Evolutionary conservation across 1,140 invertebrate species (phyloP), one percentile per base, ranked within the genome.

Genomic region (Philopotamus ludificatus): DNA sequence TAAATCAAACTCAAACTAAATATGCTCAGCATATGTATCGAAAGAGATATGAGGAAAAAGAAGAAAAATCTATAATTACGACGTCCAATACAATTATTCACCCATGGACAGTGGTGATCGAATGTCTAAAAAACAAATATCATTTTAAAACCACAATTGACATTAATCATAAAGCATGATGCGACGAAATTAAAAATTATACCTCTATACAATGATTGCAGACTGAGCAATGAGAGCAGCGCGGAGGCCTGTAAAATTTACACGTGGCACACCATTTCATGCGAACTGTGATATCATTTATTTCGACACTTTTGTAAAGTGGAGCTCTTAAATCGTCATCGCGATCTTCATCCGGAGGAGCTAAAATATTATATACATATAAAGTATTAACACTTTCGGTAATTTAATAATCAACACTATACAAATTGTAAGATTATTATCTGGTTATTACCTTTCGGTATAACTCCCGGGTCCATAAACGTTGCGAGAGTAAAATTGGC

Each of bases 251-350:
- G 81, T 99, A 99, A 84, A 99, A 99, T 82, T 99, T 96, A 83
- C 98, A 99, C 1, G 97, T 99, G 61, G 95, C 90, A 81, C 98
- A 99, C 97, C 97, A 99, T 82, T 99, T 99, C 95, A 99, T 98
- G 66, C 96, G 88, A 41, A 99, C 95, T 15, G 94, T 97, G 62
- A 98, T 97, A 57, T 95, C 95, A 83, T 97, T 96, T 63, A 99
- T 97, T 80, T 99, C 95, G 60, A 98, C 93, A 79, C 91, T 99
- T 82, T 97, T 98, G 75, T 98, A 99, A 51, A 99, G 83, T 3
- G 97, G 97, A 63, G 96, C 94, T 72, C 95, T 84, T 74, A 97
- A 95, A 80, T 99, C 97, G 81, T 99, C 97, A 80, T 96, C 94
- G 74, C 91, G 85, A 76, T 95, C 92, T 86, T 98, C 95, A 82